A percentile compares a stretch with the other conserved stretches of the same genome.
Conservation (phyloP, 2,113 vertebrate species). For the Myiozetetes cayanensis region DNA sequence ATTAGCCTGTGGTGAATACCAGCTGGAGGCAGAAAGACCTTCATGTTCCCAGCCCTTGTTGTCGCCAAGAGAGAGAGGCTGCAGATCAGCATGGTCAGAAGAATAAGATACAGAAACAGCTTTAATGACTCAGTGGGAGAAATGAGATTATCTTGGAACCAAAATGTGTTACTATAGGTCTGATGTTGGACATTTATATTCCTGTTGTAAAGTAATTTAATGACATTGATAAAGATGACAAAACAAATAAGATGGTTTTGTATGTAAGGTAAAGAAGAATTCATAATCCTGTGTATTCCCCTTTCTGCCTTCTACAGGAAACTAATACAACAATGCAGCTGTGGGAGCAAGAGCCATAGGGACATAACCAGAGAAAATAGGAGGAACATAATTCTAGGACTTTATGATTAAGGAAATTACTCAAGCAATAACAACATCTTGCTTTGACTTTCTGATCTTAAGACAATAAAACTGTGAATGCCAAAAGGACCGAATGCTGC, state of each 20-base stretch:
- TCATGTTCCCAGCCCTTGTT: not conserved
- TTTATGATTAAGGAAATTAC: not conserved
- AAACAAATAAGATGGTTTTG: not conserved
- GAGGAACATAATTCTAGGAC: fast-evolving
- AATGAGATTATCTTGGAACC: not conserved
- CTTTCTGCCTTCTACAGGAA: not conserved
- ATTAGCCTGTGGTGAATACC: not conserved
- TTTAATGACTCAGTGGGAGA: not conserved
- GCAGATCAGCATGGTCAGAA: not conserved
- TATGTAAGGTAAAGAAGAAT: not conserved
- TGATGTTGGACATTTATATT: not conserved
- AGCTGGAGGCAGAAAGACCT: not conserved
- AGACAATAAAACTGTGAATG: not conserved
- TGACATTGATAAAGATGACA: not conserved
- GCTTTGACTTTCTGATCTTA: not conserved
- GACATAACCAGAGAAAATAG: not conserved
- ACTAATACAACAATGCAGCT: not conserved
- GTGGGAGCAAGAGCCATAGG: not conserved
- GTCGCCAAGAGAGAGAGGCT: not conserved
- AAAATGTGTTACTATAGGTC: not conserved
- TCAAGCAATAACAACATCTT: not conserved
- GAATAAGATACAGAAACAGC: not conserved
- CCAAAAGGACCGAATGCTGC: not conserved
- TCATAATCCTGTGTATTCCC: not conserved
- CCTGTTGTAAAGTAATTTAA: not conserved